Base-by-base conservation (phyloP, 2,888 invertebrate species). In the Auanema sp. region DNA sequence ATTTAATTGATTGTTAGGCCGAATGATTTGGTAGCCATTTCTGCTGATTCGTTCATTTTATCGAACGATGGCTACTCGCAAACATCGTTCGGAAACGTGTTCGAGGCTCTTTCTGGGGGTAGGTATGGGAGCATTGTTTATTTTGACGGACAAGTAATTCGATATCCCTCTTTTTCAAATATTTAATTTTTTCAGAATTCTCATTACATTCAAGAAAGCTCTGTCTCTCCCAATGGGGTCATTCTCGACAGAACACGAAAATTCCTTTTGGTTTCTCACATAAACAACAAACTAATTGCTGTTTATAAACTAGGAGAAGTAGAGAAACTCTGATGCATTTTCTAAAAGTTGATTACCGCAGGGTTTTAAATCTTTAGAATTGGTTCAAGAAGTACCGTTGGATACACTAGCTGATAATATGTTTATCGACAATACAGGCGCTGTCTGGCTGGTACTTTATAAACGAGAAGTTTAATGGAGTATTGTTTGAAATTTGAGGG, bases 11-110 rank as follows among this genome's bases (percentile, higher is more conserved):
- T 21, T 23, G 59, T 53, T 49, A 71, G 72, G 16, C 76, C 76
- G 18, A 76, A 76, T 47, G 70, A 74, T 58, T 43, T 76, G n/a
- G 50, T 57, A 11, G 72, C 72, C 1, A 65, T 72, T 16, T 70
- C 71, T 11, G 64, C 63, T 11, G 68, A 66, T n/a, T 59, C 60
- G 43, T 69, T 76, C 25, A 55, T 76, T 5, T 49, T 76, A 14
- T 69, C 72, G 0, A 76, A 76, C 56, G 76, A 76, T 51, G 76
- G 76, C 11, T 58, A 59, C 10, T 59, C 69, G n/a, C 71, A 71
- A 58, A 71, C 69, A 1, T 53, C 40, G 16, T n/a, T 60, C 8
- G 42, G 21, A n/a, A 72, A 71, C 47, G 18, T 58, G 1, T 23
- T 70, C 16, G 76, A 76, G 47, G 23, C 58, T 12, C 14, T 74